Percentiles rank a stretch among this genome's conserved stretches.
phyloP scores from a whole-genome alignment of 2,888 invertebrate genomes.

The Melolontha melolontha region DNA sequence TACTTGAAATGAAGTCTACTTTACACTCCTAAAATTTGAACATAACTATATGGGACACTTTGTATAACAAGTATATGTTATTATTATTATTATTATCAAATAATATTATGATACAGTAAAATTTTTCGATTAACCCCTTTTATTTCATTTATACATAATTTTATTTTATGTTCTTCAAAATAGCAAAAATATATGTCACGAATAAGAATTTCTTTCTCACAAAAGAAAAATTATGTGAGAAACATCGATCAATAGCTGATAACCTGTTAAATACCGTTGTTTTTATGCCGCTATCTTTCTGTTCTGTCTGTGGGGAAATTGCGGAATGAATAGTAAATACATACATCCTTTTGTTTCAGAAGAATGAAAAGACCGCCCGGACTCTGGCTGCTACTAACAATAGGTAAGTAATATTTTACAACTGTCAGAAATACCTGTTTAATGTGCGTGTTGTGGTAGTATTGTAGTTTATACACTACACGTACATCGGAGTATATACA shows the following conservation, averaged over 20 bases:
- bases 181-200: slow-evolving; percentile 8
- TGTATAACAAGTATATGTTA: too few species aligned
- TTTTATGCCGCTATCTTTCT: slow-evolving; percentile 20
- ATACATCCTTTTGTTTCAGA: slow-evolving; percentile 57
- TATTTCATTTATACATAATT: too few species aligned
- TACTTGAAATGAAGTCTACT: too few species aligned
- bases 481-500: too few species aligned
- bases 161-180: not conserved
- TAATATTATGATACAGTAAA: too few species aligned
- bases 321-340: slow-evolving; percentile 40
- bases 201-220: slow-evolving; percentile 30
- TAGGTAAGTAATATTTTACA: slow-evolving; percentile 62
- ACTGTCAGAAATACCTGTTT: slow-evolving; percentile 10
- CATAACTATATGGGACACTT: too few species aligned
- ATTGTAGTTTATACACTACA: not conserved
- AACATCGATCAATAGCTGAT: slow-evolving; percentile 26
- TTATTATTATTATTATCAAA: too few species aligned
- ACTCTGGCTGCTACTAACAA: slow-evolving; percentile 68
- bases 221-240: slow-evolving; percentile 14
- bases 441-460: not conserved
- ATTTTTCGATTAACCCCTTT: too few species aligned
- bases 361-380: slow-evolving; percentile 68
- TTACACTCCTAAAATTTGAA: too few species aligned
- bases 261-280: slow-evolving; percentile 9
- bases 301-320: slow-evolving; percentile 17